Evolutionary conservation across 1,140 invertebrate species (phyloP).

Genomic region (Xylocopa sonorina): DNA sequence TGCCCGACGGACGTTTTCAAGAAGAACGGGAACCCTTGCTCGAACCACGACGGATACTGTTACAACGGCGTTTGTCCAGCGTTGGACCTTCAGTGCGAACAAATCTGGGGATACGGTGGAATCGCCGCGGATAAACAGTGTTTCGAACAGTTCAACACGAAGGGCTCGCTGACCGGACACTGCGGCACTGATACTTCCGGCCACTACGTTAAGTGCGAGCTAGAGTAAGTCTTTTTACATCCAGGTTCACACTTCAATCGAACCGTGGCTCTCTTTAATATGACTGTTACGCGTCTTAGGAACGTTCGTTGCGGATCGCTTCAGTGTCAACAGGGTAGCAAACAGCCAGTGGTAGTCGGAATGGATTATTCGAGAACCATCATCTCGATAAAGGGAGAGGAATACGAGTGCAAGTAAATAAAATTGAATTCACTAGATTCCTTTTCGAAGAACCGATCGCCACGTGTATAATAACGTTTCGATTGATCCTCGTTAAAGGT

Average conservation of each 20-base stretch:
- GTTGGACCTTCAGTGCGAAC: slow-evolving; percentile 91
- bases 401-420: slow-evolving; percentile 96
- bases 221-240: slow-evolving; percentile 87
- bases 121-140: slow-evolving; percentile 91
- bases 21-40: slow-evolving; percentile 94
- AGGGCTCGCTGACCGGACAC: slow-evolving; percentile 96
- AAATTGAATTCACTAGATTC: not conserved
- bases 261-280: too few species aligned
- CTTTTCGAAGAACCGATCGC: not conserved
- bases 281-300: slow-evolving; percentile 78
- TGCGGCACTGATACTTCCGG: slow-evolving; percentile 92
- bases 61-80: slow-evolving; percentile 96
- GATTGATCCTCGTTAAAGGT: slow-evolving; percentile 45
- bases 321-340: slow-evolving; percentile 93
- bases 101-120: slow-evolving; percentile 94
- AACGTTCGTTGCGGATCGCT: slow-evolving; percentile 94
- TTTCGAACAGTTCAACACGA: slow-evolving; percentile 96
- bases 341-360: slow-evolving; percentile 88
- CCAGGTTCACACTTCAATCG: not conserved
- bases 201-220: slow-evolving; percentile 92
- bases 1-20: slow-evolving; percentile 94
- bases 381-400: slow-evolving; percentile 91
- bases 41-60: slow-evolving; percentile 89
- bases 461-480: not conserved
- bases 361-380: slow-evolving; percentile 92